A percentile compares a stretch with the other conserved stretches of the same genome.
Evolutionary conservation across 2,797 vertebrate genomes (phyloP).

Genomic region (Enteromius thamalakanensis): DNA sequence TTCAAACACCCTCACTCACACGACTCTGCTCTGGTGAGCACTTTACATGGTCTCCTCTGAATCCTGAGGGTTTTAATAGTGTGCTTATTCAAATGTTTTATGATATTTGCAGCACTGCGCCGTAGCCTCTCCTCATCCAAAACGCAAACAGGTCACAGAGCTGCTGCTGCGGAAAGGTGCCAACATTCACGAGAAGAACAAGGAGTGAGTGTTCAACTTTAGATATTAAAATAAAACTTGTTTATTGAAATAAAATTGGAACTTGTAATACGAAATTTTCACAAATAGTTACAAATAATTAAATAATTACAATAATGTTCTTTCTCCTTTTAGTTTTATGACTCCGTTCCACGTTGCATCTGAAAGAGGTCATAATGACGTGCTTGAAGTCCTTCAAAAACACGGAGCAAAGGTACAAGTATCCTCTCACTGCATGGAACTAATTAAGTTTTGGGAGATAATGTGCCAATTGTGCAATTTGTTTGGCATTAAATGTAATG

Average conservation of each 20-base stretch:
- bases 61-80: background rate
- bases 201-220: slow-evolving; percentile 84
- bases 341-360: slow-evolving; percentile 93
- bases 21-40: slow-evolving; percentile 92
- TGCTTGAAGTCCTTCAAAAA: slow-evolving; percentile 96
- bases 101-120: slow-evolving; percentile 86
- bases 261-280: background rate
- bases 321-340: slow-evolving; percentile 84
- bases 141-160: slow-evolving; percentile 95
- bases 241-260: background rate
- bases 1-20: slow-evolving; percentile 98
- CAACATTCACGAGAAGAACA: slow-evolving; percentile 98
- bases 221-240: background rate
- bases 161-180: slow-evolving; percentile 94
- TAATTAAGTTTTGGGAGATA: background rate
- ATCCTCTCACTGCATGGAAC: background rate
- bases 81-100: slow-evolving; percentile 2
- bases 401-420: slow-evolving; percentile 89
- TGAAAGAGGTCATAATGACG: slow-evolving; percentile 95
- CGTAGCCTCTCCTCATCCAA: slow-evolving; percentile 93
- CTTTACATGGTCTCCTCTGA: background rate
- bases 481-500: too few species aligned
- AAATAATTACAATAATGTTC: background rate
- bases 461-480: background rate
- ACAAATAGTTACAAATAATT: background rate